Percentiles rank a stretch among this genome's conserved stretches.
Evolutionary conservation across 2,113 vertebrate genomes (phyloP).

Genomic region (Corythaixoides concolor): DNA sequence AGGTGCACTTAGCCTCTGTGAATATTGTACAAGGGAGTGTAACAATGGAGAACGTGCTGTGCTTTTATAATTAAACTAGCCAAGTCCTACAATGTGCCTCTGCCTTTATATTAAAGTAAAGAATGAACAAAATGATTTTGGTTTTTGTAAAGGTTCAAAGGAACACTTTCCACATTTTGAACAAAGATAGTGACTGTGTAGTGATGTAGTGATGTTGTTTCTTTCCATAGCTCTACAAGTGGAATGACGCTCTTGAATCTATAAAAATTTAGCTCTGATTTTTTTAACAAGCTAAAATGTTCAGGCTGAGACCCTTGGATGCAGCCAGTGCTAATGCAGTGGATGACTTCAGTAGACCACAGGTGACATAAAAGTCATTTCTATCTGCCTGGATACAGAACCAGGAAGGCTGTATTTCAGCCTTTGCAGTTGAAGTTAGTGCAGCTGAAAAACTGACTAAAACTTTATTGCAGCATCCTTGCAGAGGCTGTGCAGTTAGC

Average conservation of each 20-base stretch:
- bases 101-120: not conserved
- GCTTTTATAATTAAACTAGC: not conserved
- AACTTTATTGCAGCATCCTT: not conserved
- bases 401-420: not conserved
- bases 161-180: not conserved
- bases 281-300: not conserved
- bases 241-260: not conserved
- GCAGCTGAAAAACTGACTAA: not conserved
- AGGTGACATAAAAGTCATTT: not conserved
- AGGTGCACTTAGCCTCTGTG: not conserved
- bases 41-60: not conserved
- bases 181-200: not conserved
- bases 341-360: not conserved
- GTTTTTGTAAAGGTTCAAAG: not conserved
- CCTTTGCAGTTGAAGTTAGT: not conserved
- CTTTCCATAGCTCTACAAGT: not conserved
- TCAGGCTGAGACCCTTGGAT: not conserved
- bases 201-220: not conserved
- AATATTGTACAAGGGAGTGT: not conserved
- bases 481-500: not conserved
- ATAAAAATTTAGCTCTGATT: not conserved
- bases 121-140: not conserved
- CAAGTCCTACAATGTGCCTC: not conserved
- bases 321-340: accelerated
- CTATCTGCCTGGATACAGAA: not conserved